Percentiles rank a stretch among this genome's conserved stretches.
phyloP scores from a whole-genome alignment of 2,797 vertebrate genomes.

The Tolypeutes matacus region DNA sequence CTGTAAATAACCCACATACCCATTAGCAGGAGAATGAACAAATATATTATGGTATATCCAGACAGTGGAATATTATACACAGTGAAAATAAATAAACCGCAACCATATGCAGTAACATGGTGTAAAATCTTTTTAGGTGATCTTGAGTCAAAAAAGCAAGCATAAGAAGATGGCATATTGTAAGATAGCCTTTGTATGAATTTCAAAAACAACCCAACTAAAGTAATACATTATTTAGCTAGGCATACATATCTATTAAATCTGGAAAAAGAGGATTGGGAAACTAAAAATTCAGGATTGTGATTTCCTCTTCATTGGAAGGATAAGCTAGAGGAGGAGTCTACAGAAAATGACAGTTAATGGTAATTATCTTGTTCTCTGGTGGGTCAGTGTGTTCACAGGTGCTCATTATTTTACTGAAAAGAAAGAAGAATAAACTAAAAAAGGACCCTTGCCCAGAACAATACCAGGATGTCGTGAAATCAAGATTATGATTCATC shows the following conservation, averaged over 20 bases:
- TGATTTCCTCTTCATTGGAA: not conserved
- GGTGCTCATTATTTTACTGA: not conserved
- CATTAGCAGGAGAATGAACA: not conserved
- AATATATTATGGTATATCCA: not conserved
- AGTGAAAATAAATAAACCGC: not conserved
- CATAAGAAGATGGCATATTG: not conserved
- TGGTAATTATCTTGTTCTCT: not conserved
- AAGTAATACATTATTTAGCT: not conserved
- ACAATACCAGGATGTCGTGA: not conserved
- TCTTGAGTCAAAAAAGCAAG: not conserved
- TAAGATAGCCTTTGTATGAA: not conserved
- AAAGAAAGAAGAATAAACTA: constrained; percentile 12
- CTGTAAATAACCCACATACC: not conserved
- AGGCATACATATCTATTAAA: not conserved
- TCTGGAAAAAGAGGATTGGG: not conserved
- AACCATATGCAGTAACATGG: not conserved
- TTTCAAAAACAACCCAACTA: not conserved
- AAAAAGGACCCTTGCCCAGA: not conserved
- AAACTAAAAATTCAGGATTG: not conserved
- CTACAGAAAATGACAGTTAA: not conserved
- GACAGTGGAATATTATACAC: not conserved
- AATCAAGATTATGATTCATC: not conserved
- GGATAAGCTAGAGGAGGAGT: not conserved
- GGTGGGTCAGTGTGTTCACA: not conserved
- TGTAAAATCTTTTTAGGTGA: not conserved